phyloP scores from a whole-genome alignment of 2,113 vertebrate species.

The Paramormyrops kingsleyae region DNA sequence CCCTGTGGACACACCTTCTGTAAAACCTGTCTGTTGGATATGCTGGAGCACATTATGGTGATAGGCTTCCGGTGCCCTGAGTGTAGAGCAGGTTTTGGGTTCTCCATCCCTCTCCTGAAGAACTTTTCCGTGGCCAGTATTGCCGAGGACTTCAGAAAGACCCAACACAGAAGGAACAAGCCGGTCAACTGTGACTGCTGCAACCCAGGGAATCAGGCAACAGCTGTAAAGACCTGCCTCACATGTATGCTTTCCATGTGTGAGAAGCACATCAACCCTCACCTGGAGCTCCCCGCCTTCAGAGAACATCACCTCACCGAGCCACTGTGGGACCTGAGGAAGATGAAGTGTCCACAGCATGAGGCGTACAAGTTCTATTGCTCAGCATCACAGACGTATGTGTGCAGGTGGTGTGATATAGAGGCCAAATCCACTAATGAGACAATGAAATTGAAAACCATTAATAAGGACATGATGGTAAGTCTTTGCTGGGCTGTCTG shows the following conservation, averaged over 20 bases:
- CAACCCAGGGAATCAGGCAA: not conserved
- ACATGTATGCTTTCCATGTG: constrained; percentile 53
- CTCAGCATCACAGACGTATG: constrained; percentile 36
- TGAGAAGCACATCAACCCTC: constrained; percentile 36
- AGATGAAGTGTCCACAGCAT: constrained; percentile 43
- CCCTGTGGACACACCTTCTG: constrained; percentile 57
- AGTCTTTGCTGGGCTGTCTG: constrained; percentile 13
- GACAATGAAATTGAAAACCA: constrained; percentile 15
- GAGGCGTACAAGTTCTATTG: constrained; percentile 47
- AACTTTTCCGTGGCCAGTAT: constrained; percentile 44
- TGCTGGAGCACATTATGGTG: constrained; percentile 31
- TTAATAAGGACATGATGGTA: constrained; percentile 44
- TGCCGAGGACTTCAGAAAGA: constrained; percentile 38
- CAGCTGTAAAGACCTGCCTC: constrained; percentile 42
- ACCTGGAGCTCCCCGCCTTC: constrained; percentile 41
- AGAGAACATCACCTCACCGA: constrained; percentile 42
- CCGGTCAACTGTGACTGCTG: constrained; percentile 45
- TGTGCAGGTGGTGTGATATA: constrained; percentile 46
- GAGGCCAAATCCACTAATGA: constrained; percentile 29
- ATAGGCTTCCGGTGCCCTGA: constrained; percentile 42
- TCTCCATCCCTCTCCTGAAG: constrained; percentile 29
- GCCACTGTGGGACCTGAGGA: constrained; percentile 35
- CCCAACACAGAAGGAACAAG: constrained; percentile 15
- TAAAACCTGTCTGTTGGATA: constrained; percentile 36
- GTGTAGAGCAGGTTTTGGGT: constrained; percentile 37